Conservation (phyloP, 2,797 vertebrate species). For the Limosa lapponica region DNA sequence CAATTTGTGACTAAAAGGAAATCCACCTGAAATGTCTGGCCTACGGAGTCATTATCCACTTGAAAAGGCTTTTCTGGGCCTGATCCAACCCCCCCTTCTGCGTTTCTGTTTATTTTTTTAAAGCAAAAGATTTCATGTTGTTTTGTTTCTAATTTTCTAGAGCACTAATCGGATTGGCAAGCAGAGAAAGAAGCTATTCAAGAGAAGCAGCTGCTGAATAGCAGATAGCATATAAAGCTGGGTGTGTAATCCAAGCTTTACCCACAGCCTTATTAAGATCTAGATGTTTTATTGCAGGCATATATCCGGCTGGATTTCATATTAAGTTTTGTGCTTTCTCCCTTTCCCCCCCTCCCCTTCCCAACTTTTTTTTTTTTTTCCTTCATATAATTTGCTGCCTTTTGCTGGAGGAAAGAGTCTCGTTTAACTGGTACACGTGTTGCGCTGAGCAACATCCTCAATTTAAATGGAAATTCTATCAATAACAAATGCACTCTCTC, state of each 20-base stretch:
- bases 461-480: slow-evolving; percentile 65
- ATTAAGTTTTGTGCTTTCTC: slow-evolving; percentile 4
- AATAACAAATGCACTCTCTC: slow-evolving; percentile 13
- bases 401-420: neutral
- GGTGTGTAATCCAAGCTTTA: neutral
- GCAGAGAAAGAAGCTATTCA: neutral
- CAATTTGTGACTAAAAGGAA: neutral
- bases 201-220: neutral
- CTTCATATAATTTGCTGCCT: neutral
- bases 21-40: fast-evolving
- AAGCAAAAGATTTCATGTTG: neutral
- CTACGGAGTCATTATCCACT: neutral
- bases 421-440: neutral
- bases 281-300: slow-evolving; percentile 16
- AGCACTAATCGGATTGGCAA: slow-evolving; percentile 1
- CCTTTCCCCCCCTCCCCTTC: neutral
- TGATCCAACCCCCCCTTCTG: neutral
- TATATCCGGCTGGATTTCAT: neutral
- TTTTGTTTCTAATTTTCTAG: neutral
- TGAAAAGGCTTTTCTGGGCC: neutral
- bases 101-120: neutral
- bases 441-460: slow-evolving; percentile 23
- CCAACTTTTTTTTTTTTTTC: fast-evolving
- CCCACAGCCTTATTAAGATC: slow-evolving; percentile 19
- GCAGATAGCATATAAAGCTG: neutral